Evolutionary conservation across 2,888 invertebrate genomes (phyloP).

Genomic region (Listrodromus nycthemerus): DNA sequence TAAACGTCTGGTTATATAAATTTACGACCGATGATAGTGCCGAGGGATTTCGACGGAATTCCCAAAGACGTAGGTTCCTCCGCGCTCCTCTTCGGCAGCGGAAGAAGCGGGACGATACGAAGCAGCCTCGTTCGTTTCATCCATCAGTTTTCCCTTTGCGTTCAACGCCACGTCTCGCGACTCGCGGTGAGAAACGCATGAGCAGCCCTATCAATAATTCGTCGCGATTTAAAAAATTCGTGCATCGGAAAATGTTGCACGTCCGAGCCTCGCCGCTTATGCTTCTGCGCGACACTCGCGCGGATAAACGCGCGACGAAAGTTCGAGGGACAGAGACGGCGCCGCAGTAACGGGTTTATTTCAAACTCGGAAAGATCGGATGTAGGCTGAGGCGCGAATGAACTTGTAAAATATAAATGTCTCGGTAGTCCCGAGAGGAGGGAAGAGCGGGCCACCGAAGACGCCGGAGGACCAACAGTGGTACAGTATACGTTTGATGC

Average conservation of each 20-base stretch:
- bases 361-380: constrained; percentile 67
- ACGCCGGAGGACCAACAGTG: constrained; percentile 35
- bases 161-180: background rate
- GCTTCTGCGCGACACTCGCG: background rate
- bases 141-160: background rate
- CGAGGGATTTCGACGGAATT: background rate
- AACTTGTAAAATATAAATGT: constrained; percentile 66
- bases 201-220: too few relatives aligned
- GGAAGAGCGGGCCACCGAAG: background rate
- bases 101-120: background rate
- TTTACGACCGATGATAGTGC: constrained; percentile 56
- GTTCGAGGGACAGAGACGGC: constrained; percentile 63
- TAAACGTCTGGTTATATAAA: constrained; percentile 61
- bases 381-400: constrained; percentile 65
- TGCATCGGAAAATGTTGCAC: background rate
- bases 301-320: constrained; percentile 13
- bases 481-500: constrained; percentile 69
- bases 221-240: too few relatives aligned
- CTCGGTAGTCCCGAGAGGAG: background rate
- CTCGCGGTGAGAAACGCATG: too few relatives aligned
- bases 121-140: background rate
- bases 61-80: constrained; percentile 1
- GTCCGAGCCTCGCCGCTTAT: background rate
- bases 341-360: constrained; percentile 63
- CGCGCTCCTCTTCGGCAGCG: background rate